Percentiles rank a stretch among this genome's conserved stretches.
Evolutionary conservation across 2,797 vertebrate species (phyloP).

Genomic region (Coregonus suidteri): DNA sequence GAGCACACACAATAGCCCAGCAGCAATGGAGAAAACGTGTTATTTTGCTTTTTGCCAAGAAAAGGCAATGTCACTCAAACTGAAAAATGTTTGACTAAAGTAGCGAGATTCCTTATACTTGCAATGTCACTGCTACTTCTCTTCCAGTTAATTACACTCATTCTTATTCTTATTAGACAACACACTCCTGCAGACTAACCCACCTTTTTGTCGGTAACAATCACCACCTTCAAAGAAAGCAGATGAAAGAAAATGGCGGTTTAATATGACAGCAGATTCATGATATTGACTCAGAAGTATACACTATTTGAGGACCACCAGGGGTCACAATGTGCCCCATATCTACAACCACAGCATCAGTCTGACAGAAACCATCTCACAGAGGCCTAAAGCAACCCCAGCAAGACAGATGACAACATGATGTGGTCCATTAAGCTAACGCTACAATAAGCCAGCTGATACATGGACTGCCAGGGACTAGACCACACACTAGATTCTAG

Average conservation of each 20-base stretch:
- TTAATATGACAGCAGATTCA: slow-evolving; percentile 26
- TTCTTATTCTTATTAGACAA: neutral
- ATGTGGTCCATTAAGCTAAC: slow-evolving; percentile 52
- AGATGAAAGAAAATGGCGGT: slow-evolving; percentile 35
- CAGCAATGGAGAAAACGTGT: neutral
- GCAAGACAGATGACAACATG: slow-evolving; percentile 32
- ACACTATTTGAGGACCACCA: slow-evolving; percentile 1
- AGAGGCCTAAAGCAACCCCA: slow-evolving; percentile 12
- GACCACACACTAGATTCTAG: neutral
- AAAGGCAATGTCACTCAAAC: neutral
- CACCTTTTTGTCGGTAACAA: slow-evolving; percentile 47
- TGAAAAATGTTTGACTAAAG: neutral
- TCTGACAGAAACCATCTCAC: slow-evolving; percentile 36
- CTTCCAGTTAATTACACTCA: neutral
- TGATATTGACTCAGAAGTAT: slow-evolving; percentile 10
- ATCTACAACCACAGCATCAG: slow-evolving; percentile 13
- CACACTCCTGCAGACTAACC: slow-evolving; percentile 34
- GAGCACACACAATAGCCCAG: neutral
- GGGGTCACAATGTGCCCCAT: neutral
- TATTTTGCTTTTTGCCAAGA: neutral
- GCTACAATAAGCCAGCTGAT: slow-evolving; percentile 46
- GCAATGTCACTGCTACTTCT: neutral
- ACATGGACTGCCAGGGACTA: slow-evolving; percentile 36
- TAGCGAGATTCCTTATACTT: neutral
- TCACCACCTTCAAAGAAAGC: slow-evolving; percentile 47